phyloP scores from a whole-genome alignment of 2,797 vertebrate species.

The Lacerta agilis region DNA sequence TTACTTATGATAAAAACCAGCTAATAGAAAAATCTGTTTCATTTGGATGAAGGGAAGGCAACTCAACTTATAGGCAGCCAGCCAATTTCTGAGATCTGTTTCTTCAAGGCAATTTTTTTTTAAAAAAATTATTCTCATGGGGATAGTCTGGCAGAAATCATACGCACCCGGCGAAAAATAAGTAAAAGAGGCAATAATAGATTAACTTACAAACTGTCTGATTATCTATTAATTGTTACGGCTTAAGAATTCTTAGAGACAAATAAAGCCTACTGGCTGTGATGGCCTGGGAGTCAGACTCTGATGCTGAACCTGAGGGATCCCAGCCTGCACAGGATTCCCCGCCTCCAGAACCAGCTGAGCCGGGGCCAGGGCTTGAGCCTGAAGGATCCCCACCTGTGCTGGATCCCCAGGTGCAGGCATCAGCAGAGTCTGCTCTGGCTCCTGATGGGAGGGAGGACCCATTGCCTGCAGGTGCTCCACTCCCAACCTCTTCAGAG shows the following conservation, averaged over 20 bases:
- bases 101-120: slow-evolving; percentile 77
- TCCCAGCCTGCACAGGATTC: too few species aligned
- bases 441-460: too few species aligned
- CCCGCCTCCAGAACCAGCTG: too few species aligned
- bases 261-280: not conserved
- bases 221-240: not conserved
- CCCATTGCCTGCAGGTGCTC: too few species aligned
- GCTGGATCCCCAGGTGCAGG: too few species aligned
- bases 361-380: too few species aligned
- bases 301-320: too few species aligned
- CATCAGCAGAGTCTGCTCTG: too few species aligned
- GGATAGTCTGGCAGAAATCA: slow-evolving; percentile 64
- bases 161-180: slow-evolving; percentile 41
- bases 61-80: slow-evolving; percentile 74
- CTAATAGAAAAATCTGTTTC: slow-evolving; percentile 50
- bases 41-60: slow-evolving; percentile 60
- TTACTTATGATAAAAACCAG: slow-evolving; percentile 42
- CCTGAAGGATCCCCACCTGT: too few species aligned
- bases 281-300: too few species aligned
- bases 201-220: slow-evolving; percentile 47
- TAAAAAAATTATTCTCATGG: slow-evolving; percentile 69
- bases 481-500: too few species aligned
- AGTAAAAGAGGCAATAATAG: slow-evolving; percentile 30
- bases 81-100: slow-evolving; percentile 76
- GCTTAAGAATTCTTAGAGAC: not conserved